Evolutionary conservation across 2,797 vertebrate genomes (phyloP), one percentile per base, ranked within the genome.

Genomic region (Enteromius anoplus): DNA sequence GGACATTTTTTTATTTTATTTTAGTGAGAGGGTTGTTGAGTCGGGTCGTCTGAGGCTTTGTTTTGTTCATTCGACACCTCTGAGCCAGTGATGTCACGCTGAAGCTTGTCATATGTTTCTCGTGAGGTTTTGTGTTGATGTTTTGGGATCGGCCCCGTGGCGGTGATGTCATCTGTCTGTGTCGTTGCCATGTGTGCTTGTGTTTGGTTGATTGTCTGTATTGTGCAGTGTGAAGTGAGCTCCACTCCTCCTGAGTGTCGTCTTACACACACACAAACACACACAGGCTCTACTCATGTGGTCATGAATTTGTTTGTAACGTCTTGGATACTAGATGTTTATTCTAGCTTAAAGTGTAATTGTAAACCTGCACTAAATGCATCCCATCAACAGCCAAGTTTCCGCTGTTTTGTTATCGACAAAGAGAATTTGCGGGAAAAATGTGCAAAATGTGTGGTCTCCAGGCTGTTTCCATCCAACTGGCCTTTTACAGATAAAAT

Each of bases 181-280:
- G 2, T 10, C 37, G 34, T n/a, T 40, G 19, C 66, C 37, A n/a
- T 42, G 66, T 5, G 40, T 70, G 37, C 45, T 11, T 62, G 34
- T 58, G 51, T 47, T 29, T 2, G 15, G n/a, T 2, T 5, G 19
- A n/a, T 53, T 40, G 55, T 76, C 14, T 34, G 49, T 34, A 29
- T 49, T 66, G 64, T 66, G 7, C 1, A 1, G 17, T 1, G 23
- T 62, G 55, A 11, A 10, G 4, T 60, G 58, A 60, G 55, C 21
- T n/a, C 53, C 8, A 1, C 53, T 23, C 34, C 4, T 69, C 11
- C 23, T 49, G 34, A 76, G 73, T 55, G 21, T 75, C 37, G 6
- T 40, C 51, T 75, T 26, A 58, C 71, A 73, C 3, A 71, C 42
- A 4, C 40, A 75, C 70, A 73, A 3, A 73, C 7, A 71, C 42